Percentiles rank a stretch among this genome's conserved stretches.
These are phyloP conservation scores for Stenodera caucasica DNA, from an alignment of 2,888 invertebrate genomes.

Conservation along the genomic window DNA sequence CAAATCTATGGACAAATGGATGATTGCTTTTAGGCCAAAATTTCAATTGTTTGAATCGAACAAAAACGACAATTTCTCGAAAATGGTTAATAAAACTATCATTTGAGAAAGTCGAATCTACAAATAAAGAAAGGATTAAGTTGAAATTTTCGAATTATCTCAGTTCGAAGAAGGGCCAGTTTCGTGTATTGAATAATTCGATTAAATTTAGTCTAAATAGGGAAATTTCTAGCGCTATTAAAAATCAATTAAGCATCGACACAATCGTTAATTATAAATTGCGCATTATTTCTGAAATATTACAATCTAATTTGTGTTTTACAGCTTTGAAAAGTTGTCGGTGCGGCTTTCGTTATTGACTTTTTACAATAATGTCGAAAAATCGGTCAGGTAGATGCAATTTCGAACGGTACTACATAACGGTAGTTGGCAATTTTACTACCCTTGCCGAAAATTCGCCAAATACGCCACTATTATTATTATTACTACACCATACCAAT, in stretches of 20 bases:
- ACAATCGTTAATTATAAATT: neutral
- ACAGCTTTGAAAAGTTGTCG: no score
- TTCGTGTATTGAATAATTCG: no score
- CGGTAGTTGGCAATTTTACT: neutral
- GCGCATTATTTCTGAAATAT: neutral
- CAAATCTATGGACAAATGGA: constrained; percentile 47
- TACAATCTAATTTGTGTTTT: no score
- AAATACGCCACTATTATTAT: neutral
- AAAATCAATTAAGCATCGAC: neutral
- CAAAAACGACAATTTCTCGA: neutral
- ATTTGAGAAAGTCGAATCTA: no score
- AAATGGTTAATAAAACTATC: no score
- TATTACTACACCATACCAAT: neutral
- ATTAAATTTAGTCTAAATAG: no score
- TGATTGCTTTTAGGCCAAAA: neutral
- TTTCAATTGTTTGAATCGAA: neutral
- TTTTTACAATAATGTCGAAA: constrained; percentile 21
- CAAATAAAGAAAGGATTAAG: no score
- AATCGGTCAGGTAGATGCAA: constrained; percentile 3
- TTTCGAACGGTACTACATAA: neutral
- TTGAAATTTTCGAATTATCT: no score
- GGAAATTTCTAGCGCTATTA: neutral
- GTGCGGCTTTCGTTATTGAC: no score
- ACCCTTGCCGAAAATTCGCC: neutral
- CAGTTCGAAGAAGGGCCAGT: no score